Evolutionary conservation across 2,797 vertebrate species (phyloP), one percentile per base, ranked within the genome.

Genomic region (Cyprinodon diabolis): DNA sequence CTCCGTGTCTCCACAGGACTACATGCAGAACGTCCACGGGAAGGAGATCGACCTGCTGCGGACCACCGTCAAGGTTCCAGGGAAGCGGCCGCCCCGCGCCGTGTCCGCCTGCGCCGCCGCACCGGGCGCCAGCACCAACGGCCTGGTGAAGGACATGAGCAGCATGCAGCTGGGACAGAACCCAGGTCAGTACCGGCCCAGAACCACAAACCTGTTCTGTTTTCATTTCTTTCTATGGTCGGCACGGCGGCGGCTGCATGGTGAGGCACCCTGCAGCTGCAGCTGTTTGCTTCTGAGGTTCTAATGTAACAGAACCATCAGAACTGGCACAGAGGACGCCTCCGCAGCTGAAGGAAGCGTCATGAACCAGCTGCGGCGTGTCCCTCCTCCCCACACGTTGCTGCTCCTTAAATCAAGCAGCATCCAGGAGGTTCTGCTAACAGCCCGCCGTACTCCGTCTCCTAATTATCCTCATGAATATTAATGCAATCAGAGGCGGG

Each of bases 391-490:
- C 30, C 30, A 30, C 30, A 30, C 30, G 30, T 30, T 30, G 30
- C 30, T 69, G 77, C 76, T 66, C 78, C 54, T 74, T 71, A 76
- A 80, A 85, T 84, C 79, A 78, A 49, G 71, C 80, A 69, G 62
- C 94, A 95, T 95, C 93, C 95, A 96, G 95, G 95, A 97, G 95
- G 96, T 93, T 95, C 96, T 95, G 96, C 96, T 98, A 97, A 97
- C 97, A 97, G 95, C 96, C 96, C 97, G 97, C 96, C 97, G 95
- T 96, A 95, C 96, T 97, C 90, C 88, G 81, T 93, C 91, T 90
- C 97, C 96, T 98, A 98, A 99, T 99, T 99, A 98, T 96, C 93
- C 95, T 97, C 96, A 98, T 99, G 97, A 99, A 99, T 99, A 98
- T 98, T 99, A 98, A 99, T 98, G 96, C 68, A 92, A 96, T 97